These are phyloP conservation scores for Tauraco hartlaubi DNA, from an alignment of 2,797 vertebrate species.

Conservation along the genomic window DNA sequence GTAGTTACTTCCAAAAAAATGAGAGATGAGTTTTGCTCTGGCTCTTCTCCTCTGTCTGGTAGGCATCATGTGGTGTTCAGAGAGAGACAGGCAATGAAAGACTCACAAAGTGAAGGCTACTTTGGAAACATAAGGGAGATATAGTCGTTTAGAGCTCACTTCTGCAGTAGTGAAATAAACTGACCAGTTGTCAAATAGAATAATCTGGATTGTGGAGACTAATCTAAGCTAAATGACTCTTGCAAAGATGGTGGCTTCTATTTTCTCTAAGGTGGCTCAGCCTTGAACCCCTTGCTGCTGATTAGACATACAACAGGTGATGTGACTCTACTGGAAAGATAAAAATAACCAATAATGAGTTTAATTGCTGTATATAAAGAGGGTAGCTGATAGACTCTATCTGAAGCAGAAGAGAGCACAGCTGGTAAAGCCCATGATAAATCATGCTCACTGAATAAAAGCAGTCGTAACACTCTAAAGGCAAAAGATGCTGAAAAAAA, in stretches of 20 bases:
- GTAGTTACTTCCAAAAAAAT: background rate
- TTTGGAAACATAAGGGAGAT: background rate
- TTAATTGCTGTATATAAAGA: background rate
- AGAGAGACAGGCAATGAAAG: background rate
- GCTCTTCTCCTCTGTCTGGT: background rate
- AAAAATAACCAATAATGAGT: background rate
- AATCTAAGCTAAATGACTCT: background rate
- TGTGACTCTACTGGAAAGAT: background rate
- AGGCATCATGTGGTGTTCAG: background rate
- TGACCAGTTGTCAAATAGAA: background rate
- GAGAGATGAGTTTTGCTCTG: background rate
- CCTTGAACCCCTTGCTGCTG: background rate
- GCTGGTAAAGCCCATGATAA: background rate
- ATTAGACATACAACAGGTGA: background rate
- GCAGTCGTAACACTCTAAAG: background rate
- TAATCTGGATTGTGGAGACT: background rate
- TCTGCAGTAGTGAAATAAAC: background rate
- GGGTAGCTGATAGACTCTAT: background rate
- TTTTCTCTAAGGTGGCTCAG: background rate
- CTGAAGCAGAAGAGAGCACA: background rate
- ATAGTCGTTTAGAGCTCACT: background rate
- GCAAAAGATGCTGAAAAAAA: background rate
- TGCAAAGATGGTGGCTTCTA: background rate
- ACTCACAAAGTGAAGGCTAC: background rate
- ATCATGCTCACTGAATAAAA: background rate